Percentiles rank a stretch among this genome's conserved stretches.
Evolutionary conservation across 2,113 vertebrate genomes (phyloP).

Genomic region (Peromyscus maniculatus): DNA sequence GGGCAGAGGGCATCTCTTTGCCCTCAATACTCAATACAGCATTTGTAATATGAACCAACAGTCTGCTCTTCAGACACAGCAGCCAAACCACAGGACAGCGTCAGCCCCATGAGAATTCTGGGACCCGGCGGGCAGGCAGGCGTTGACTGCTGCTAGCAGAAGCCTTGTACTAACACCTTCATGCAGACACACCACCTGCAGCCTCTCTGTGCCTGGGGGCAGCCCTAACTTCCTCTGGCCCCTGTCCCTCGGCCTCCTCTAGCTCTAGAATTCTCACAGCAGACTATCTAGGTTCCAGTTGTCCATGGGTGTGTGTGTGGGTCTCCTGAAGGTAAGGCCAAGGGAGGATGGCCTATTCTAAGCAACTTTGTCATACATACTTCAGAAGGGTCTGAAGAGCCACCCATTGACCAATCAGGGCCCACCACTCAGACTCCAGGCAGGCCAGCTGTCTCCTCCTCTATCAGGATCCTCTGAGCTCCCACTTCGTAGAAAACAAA

Average conservation of each 20-base stretch:
- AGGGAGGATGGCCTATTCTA: background rate
- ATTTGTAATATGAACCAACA: conserved; percentile 19
- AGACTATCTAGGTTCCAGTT: background rate
- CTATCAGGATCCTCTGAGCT: background rate
- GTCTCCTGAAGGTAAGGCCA: background rate
- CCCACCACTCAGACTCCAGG: background rate
- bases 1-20: background rate
- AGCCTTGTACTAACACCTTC: too few species aligned
- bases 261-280: background rate
- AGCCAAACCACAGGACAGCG: background rate
- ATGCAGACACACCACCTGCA: too few species aligned
- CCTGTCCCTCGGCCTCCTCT: background rate
- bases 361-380: background rate
- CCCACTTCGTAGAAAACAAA: background rate
- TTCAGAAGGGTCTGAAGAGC: too few species aligned
- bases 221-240: background rate
- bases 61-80: background rate
- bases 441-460: too few species aligned
- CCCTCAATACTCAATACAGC: background rate
- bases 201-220: background rate
- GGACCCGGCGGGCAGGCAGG: background rate
- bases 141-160: background rate
- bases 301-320: background rate
- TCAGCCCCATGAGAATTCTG: background rate
- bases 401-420: background rate